These are phyloP conservation scores for Cyprinodon variegatus DNA, from an alignment of 2,113 vertebrate genomes.

Conservation along the genomic window DNA sequence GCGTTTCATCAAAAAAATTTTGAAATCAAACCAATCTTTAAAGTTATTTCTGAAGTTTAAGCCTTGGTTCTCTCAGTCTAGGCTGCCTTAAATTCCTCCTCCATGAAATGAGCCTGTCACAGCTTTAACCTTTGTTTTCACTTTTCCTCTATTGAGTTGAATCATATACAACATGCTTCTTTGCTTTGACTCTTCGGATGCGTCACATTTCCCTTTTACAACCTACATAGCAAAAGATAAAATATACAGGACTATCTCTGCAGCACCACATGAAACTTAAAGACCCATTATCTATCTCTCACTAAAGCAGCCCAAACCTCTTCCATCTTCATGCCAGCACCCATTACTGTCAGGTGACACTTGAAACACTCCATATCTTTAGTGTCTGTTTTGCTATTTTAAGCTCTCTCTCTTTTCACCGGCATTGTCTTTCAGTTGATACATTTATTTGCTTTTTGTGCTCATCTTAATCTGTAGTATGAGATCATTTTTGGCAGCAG, in stretches of 20 bases:
- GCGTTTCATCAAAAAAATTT: no score
- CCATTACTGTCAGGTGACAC: conserved; percentile 26
- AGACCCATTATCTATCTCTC: conserved; percentile 1
- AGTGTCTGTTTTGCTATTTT: conserved; percentile 28
- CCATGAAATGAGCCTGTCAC: not conserved
- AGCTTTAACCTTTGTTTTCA: not conserved
- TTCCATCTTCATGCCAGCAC: conserved; percentile 7
- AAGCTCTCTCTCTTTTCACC: conserved; percentile 8
- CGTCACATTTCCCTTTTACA: not conserved
- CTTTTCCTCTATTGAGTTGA: not conserved
- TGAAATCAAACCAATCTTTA: no score
- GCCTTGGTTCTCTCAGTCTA: no score
- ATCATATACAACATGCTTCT: not conserved
- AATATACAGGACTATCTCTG: not conserved
- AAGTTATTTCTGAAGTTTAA: no score
- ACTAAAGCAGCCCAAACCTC: conserved; percentile 4
- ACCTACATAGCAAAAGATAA: not conserved
- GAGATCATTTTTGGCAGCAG: conserved; percentile 53
- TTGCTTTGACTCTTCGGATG: not conserved
- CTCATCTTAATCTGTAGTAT: conserved; percentile 42
- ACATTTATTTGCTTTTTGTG: conserved; percentile 18
- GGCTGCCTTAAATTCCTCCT: no score
- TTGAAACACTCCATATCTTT: conserved; percentile 48
- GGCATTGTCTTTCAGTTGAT: not conserved
- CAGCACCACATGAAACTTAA: not conserved